Conservation (phyloP, 2,113 vertebrate species). For the Corythoichthys intestinalis region DNA sequence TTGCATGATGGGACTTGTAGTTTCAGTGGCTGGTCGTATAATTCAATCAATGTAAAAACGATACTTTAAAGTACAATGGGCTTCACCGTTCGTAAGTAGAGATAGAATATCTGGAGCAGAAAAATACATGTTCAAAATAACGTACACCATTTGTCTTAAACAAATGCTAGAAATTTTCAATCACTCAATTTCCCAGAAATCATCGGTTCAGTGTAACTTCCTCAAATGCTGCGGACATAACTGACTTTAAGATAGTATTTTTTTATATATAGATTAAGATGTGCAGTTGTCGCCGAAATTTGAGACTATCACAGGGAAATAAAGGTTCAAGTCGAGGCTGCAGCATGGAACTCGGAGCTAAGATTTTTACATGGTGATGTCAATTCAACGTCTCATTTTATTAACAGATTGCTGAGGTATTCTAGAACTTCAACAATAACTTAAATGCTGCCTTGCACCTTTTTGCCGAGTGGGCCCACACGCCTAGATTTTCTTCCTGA, state of each 20-base stretch:
- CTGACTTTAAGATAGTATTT: no score
- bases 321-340: slow-evolving; percentile 26
- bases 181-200: slow-evolving; percentile 47
- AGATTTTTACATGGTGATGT: slow-evolving; percentile 32
- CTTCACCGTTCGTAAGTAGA: not conserved
- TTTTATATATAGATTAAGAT: slow-evolving; percentile 10
- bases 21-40: not conserved
- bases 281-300: not conserved
- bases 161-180: rapidly evolving
- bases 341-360: slow-evolving; percentile 17
- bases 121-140: rapidly evolving
- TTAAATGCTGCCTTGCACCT: slow-evolving; percentile 33
- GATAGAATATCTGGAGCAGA: rapidly evolving
- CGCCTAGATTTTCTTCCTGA: slow-evolving; percentile 24
- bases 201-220: slow-evolving; percentile 21
- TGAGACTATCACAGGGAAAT: slow-evolving; percentile 22
- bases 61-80: rapidly evolving
- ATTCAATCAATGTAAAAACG: not conserved
- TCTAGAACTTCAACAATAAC: not conserved
- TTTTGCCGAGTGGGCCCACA: slow-evolving; percentile 20
- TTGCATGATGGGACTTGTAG: slow-evolving; percentile 62
- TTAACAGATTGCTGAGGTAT: no score
- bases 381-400: slow-evolving; percentile 3
- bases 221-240: slow-evolving; percentile 20
- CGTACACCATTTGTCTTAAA: rapidly evolving